phyloP scores from a whole-genome alignment of 2,888 invertebrate genomes.

The Steinernema scapterisci region DNA sequence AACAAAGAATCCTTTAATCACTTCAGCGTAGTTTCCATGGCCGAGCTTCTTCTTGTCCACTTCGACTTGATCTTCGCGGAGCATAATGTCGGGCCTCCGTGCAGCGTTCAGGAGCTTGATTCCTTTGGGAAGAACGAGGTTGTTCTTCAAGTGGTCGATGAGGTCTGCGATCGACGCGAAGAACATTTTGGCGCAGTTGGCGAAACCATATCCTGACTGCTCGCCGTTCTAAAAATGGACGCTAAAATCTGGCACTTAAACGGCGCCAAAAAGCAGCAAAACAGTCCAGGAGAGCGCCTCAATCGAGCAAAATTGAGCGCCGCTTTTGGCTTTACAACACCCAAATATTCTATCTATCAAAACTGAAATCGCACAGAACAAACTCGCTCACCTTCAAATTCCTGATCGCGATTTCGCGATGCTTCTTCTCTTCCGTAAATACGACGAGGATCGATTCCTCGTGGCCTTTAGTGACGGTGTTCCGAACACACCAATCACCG shows the following conservation, averaged over 20 bases:
- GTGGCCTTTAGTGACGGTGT: constrained; percentile 19
- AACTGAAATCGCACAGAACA: no score
- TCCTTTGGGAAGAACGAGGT: background rate
- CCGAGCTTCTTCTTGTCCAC: constrained; percentile 23
- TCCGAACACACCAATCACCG: constrained; percentile 35
- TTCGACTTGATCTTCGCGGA: constrained; percentile 7
- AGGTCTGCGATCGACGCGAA: constrained; percentile 16
- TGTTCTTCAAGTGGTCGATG: constrained; percentile 8
- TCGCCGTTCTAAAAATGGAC: background rate
- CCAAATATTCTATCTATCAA: no score
- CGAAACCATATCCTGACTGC: constrained; percentile 5
- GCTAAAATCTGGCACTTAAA: no score
- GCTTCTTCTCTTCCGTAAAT: background rate
- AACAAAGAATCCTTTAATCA: constrained; percentile 8
- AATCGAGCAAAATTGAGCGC: background rate
- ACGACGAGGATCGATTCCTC: constrained; percentile 28
- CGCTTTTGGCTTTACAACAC: no score
- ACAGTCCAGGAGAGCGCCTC: background rate
- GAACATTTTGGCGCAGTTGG: background rate
- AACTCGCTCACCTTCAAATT: background rate
- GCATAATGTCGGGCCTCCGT: background rate
- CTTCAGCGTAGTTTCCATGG: constrained; percentile 21
- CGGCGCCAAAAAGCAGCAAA: background rate
- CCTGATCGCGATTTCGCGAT: background rate
- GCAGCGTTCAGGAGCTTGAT: background rate